A percentile compares a stretch with the other conserved stretches of the same genome.
phyloP scores from a whole-genome alignment of 2,113 vertebrate species.

The Corythoichthys haematopterus region DNA sequence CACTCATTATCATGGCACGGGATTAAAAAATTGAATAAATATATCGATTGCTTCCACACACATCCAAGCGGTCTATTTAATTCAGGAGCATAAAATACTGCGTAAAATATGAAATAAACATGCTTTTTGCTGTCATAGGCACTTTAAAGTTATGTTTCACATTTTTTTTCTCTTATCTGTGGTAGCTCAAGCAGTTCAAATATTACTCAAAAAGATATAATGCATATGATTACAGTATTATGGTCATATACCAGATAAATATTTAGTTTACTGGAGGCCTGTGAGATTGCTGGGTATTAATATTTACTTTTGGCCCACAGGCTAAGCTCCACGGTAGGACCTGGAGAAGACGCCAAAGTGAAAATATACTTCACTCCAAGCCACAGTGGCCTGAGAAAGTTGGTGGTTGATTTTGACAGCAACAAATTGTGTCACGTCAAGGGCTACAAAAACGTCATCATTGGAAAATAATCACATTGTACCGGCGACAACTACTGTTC shows the following conservation, averaged over 20 bases:
- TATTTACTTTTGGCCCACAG: slow-evolving; percentile 49
- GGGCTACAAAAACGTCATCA: slow-evolving; percentile 83
- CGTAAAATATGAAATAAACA: too few relatives aligned
- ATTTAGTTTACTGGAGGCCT: slow-evolving; percentile 13
- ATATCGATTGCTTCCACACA: too few relatives aligned
- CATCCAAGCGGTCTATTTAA: too few relatives aligned
- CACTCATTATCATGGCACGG: too few relatives aligned
- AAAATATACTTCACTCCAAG: slow-evolving; percentile 78
- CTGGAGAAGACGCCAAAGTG: slow-evolving; percentile 71
- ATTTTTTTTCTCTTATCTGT: neutral
- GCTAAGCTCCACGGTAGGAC: slow-evolving; percentile 58
- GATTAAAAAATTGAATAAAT: too few relatives aligned
- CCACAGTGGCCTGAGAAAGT: slow-evolving; percentile 75
- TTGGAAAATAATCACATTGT: slow-evolving; percentile 62
- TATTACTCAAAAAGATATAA: slow-evolving; percentile 21
- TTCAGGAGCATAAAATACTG: too few relatives aligned
- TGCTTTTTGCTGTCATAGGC: neutral
- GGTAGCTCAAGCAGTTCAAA: slow-evolving; percentile 1
- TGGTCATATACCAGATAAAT: neutral
- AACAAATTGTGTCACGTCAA: slow-evolving; percentile 81
- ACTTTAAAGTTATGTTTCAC: neutral
- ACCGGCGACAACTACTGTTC: neutral
- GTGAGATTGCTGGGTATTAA: slow-evolving; percentile 19
- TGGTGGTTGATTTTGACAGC: slow-evolving; percentile 88
- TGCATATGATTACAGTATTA: neutral